Conservation (phyloP, 2,888 invertebrate species). For the Poecilobothrus nobilitatus region DNA sequence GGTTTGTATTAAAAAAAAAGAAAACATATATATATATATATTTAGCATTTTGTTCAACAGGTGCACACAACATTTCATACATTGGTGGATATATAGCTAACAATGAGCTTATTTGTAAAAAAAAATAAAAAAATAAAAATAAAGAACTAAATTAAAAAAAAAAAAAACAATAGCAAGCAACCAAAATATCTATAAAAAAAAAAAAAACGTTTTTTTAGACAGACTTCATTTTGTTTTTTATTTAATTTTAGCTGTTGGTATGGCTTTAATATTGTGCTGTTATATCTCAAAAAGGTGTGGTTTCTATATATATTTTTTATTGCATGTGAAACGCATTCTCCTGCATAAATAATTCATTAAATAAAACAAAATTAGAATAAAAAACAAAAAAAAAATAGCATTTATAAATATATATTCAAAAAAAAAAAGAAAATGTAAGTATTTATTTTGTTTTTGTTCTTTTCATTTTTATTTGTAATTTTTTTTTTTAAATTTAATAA, state of each 20-base stretch:
- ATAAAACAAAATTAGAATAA: background rate
- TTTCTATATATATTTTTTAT: background rate
- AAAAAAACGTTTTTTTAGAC: background rate
- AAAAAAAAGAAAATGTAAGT: background rate
- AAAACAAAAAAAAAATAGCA: too few species aligned
- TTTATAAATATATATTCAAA: background rate
- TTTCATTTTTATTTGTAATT: too few species aligned
- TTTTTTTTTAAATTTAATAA: too few species aligned
- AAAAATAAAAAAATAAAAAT: too few species aligned
- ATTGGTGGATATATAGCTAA: slow-evolving; percentile 6
- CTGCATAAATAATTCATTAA: slow-evolving; percentile 1
- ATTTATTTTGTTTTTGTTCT: background rate
- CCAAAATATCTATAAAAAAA: too few species aligned
- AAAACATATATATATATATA: background rate
- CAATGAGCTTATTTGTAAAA: background rate
- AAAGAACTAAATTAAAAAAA: too few species aligned
- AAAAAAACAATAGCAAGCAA: too few species aligned
- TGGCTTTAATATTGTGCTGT: slow-evolving; percentile 6
- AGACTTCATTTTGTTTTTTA: background rate
- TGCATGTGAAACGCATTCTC: slow-evolving; percentile 3
- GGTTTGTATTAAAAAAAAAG: background rate
- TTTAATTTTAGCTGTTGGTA: slow-evolving; percentile 3
- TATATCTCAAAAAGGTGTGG: background rate
- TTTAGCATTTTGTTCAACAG: slow-evolving; percentile 1
- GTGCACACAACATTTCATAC: background rate